Percentiles rank a stretch among this genome's conserved stretches.
Evolutionary conservation across 2,113 vertebrate genomes (phyloP).

Genomic region (Murina feae): DNA sequence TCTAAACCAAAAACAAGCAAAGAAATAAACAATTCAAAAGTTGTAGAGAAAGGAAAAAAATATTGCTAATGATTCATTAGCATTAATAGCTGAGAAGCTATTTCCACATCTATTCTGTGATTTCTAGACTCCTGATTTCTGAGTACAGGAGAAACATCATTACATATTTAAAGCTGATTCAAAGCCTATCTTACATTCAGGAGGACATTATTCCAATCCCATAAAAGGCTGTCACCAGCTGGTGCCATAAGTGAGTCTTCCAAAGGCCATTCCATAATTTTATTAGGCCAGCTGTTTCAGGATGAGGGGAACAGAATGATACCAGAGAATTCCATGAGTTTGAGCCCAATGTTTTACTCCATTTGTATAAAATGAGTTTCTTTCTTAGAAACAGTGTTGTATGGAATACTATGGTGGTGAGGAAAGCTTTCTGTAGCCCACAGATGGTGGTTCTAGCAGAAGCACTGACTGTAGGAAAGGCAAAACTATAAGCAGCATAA

Average conservation of each 20-base stretch:
- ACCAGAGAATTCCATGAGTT: background rate
- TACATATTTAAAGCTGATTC: background rate
- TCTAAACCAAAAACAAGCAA: background rate
- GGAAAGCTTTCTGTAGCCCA: background rate
- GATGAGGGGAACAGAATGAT: conserved; percentile 10
- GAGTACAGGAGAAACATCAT: background rate
- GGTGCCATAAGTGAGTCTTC: conserved; percentile 44
- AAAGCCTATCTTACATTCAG: background rate
- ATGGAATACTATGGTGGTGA: background rate
- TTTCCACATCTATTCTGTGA: background rate
- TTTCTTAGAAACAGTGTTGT: background rate
- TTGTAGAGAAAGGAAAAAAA: background rate
- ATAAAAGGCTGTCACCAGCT: conserved; percentile 53
- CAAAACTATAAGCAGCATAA: background rate
- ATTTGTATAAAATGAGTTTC: conserved; percentile 12
- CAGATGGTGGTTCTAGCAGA: conserved; percentile 23
- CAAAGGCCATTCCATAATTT: conserved; percentile 61
- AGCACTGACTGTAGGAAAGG: background rate
- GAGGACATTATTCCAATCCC: conserved; percentile 11
- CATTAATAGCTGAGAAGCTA: background rate
- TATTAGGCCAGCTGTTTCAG: conserved; percentile 66
- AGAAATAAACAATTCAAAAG: background rate
- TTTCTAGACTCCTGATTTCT: background rate
- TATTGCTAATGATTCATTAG: background rate
- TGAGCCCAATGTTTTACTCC: background rate